Evolutionary conservation across 2,888 invertebrate species (phyloP).

Genomic region (Palloptera scutellata): DNA sequence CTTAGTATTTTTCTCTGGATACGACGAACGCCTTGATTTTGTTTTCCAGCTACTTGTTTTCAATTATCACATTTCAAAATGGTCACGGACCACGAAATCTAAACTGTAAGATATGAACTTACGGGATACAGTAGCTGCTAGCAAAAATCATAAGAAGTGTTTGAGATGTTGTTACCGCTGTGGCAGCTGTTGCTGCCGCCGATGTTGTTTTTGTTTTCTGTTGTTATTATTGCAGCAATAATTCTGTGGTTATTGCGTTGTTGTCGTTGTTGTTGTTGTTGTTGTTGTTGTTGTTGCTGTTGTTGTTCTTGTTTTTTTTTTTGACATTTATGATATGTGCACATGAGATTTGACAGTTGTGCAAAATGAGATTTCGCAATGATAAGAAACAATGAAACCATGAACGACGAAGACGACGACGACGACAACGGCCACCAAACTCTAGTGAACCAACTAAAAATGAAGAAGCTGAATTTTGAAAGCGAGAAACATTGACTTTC

Average conservation of each 20-base stretch:
- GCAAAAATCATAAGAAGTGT: slow-evolving; percentile 23
- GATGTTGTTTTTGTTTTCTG: background rate
- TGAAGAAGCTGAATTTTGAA: background rate
- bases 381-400: slow-evolving; percentile 44
- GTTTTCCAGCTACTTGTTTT: slow-evolving; percentile 18
- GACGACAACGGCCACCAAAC: background rate
- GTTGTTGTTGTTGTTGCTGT: background rate
- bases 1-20: too few species aligned
- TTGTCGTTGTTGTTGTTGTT: slow-evolving; percentile 1
- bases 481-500: slow-evolving; percentile 13
- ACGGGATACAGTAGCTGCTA: too few species aligned
- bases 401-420: slow-evolving; percentile 36
- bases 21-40: too few species aligned
- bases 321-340: slow-evolving; percentile 59
- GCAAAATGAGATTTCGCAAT: slow-evolving; percentile 14
- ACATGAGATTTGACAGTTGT: slow-evolving; percentile 47
- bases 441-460: background rate
- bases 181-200: background rate
- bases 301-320: slow-evolving; percentile 25
- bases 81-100: slow-evolving; percentile 60
- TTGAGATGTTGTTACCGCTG: background rate
- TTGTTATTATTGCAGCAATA: background rate
- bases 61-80: slow-evolving; percentile 59
- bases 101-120: slow-evolving; percentile 27
- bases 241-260: slow-evolving; percentile 4